phyloP scores from a whole-genome alignment of 2,888 invertebrate species.

The Linyphia triangularis region DNA sequence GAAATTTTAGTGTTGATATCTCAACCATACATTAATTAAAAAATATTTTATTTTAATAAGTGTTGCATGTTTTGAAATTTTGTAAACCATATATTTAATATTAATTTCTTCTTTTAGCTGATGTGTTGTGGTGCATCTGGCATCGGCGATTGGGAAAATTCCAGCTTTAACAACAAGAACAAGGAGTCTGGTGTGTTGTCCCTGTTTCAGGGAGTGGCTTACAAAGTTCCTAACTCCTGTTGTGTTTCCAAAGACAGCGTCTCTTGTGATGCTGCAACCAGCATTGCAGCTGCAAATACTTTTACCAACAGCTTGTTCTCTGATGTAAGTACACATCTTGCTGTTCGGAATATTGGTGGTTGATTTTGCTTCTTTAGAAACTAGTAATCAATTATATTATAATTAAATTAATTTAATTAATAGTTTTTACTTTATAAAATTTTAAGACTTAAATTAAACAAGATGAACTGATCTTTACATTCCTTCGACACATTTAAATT shows the following conservation, averaged over 20 bases:
- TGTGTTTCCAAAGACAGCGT: conserved; percentile 31
- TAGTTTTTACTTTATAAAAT: too few relatives aligned
- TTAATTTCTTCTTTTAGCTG: conserved; percentile 81
- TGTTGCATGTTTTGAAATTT: not conserved
- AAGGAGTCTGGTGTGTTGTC: conserved; percentile 27
- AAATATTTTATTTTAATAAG: not conserved
- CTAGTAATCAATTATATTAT: not conserved
- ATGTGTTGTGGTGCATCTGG: conserved; percentile 89
- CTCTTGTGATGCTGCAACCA: conserved; percentile 49
- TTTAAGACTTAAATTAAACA: not conserved
- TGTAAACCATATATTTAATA: not conserved
- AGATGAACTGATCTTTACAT: not conserved
- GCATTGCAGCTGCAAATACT: conserved; percentile 30
- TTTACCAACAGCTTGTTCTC: conserved; percentile 43
- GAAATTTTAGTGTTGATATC: not conserved
- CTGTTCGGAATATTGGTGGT: not conserved
- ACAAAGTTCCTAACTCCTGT: conserved; percentile 63
- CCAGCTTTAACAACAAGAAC: conserved; percentile 62
- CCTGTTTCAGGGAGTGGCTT: conserved; percentile 13
- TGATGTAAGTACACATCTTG: conserved; percentile 38
- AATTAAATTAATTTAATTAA: not conserved
- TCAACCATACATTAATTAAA: too few relatives aligned
- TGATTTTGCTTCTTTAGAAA: too few relatives aligned
- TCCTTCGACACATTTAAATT: not conserved
- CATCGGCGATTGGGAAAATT: conserved; percentile 86